These are phyloP conservation scores for Sinocyclocheilus rhinocerous DNA, from an alignment of 2,113 vertebrate species.

Conservation along the genomic window DNA sequence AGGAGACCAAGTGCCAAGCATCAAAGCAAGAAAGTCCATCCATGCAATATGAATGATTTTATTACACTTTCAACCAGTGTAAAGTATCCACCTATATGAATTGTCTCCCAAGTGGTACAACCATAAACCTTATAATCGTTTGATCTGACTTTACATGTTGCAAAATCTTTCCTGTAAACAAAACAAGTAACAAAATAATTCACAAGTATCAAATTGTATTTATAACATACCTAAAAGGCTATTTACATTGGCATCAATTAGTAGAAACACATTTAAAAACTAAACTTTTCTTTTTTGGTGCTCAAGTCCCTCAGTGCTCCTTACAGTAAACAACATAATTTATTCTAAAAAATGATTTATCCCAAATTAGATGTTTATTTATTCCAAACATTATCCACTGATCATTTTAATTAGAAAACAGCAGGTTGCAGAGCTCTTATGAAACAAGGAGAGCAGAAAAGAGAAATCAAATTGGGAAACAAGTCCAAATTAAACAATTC, in stretches of 20 bases:
- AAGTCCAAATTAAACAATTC: neutral
- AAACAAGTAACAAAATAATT: conserved; percentile 60
- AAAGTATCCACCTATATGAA: conserved; percentile 5
- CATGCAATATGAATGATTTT: neutral
- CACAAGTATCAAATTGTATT: conserved; percentile 88
- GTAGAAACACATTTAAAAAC: conserved; percentile 88
- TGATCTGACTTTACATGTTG: neutral
- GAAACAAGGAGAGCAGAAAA: conserved; percentile 53
- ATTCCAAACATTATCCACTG: conserved; percentile 67
- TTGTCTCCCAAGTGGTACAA: conserved; percentile 19
- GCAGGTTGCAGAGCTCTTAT: conserved; percentile 65
- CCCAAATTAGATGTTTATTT: conserved; percentile 79
- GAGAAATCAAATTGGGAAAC: neutral
- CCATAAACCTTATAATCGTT: neutral
- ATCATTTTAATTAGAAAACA: conserved; percentile 74
- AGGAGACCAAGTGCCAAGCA: neutral
- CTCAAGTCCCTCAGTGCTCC: conserved; percentile 73
- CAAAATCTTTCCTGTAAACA: conserved; percentile 26
- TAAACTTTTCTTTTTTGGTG: conserved; percentile 74
- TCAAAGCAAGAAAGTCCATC: conserved; percentile 3
- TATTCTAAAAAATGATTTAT: conserved; percentile 86
- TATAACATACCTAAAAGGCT: conserved; percentile 88
- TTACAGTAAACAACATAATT: conserved; percentile 84
- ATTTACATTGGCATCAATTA: conserved; percentile 85
- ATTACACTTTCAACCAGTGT: neutral